Percentiles rank a stretch among this genome's conserved stretches.
Conservation (phyloP, 2,797 vertebrate species). For the Sphaeramia orbicularis region DNA sequence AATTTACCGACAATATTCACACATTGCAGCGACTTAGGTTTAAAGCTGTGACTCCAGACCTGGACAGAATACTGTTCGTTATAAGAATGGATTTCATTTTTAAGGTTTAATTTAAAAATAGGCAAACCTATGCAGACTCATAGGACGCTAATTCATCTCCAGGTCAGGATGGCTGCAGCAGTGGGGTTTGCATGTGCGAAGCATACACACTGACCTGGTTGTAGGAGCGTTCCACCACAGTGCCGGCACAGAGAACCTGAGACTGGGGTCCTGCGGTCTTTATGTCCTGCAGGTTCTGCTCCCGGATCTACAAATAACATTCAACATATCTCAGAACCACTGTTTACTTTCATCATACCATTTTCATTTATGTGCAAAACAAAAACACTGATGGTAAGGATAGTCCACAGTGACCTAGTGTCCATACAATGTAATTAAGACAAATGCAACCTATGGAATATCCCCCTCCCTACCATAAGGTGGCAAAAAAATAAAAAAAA, state of each 20-base stretch:
- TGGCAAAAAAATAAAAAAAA: too few relatives aligned
- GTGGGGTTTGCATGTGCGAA: constrained; percentile 5
- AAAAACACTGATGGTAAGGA: too few relatives aligned
- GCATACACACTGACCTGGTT: constrained; percentile 90
- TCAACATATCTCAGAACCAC: neutral
- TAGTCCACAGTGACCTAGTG: too few relatives aligned
- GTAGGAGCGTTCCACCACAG: constrained; percentile 90
- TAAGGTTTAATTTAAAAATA: constrained; percentile 4
- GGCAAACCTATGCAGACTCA: neutral
- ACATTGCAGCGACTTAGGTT: constrained; percentile 35
- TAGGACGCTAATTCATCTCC: constrained; percentile 44
- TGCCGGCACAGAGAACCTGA: constrained; percentile 91
- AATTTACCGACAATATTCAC: constrained; percentile 36
- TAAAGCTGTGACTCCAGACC: constrained; percentile 52
- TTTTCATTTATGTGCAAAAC: too few relatives aligned
- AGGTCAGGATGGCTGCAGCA: constrained; percentile 58
- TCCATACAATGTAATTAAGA: neutral
- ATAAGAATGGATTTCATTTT: neutral
- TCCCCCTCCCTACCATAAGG: too few relatives aligned
- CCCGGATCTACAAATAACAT: constrained; percentile 89
- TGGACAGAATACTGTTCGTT: constrained; percentile 48
- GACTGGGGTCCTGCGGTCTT: constrained; percentile 98
- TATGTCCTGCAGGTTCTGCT: constrained; percentile 98
- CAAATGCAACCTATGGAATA: too few relatives aligned
- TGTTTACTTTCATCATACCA: too few relatives aligned